Conservation (phyloP, 2,113 vertebrate species). For the Dendropsophus ebraccatus region DNA sequence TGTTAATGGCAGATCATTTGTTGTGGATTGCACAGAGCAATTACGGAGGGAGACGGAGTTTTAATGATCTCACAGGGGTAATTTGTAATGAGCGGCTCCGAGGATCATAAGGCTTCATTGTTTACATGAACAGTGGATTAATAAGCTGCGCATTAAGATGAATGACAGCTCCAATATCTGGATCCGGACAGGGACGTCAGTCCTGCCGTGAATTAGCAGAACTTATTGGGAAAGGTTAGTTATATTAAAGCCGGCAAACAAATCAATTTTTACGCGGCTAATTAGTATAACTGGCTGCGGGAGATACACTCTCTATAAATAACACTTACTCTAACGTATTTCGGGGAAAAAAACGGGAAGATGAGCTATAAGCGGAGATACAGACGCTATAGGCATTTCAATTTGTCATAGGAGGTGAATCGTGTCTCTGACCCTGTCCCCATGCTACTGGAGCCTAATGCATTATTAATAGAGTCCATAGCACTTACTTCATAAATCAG, state of each 20-base stretch:
- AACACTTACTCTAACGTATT: neutral
- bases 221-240: slow-evolving; percentile 23
- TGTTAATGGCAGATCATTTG: slow-evolving; percentile 1
- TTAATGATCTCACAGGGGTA: slow-evolving; percentile 48
- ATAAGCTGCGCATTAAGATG: slow-evolving; percentile 18
- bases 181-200: neutral
- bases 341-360: too few relatives aligned
- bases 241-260: slow-evolving; percentile 2
- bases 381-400: neutral
- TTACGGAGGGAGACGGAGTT: slow-evolving; percentile 30
- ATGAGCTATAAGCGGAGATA: neutral
- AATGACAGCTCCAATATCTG: slow-evolving; percentile 25
- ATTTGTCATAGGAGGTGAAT: slow-evolving; percentile 19
- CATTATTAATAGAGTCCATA: slow-evolving; percentile 19
- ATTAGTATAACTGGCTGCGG: neutral
- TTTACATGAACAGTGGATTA: slow-evolving; percentile 47
- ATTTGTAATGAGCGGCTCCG: slow-evolving; percentile 37
- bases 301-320: neutral
- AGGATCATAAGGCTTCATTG: slow-evolving; percentile 39
- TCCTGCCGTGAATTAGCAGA: slow-evolving; percentile 1
- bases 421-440: neutral
- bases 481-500: slow-evolving; percentile 25
- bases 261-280: slow-evolving; percentile 5
- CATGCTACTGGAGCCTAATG: neutral
- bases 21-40: slow-evolving; percentile 34